Percentiles rank a stretch among this genome's conserved stretches.
Evolutionary conservation across 30 jellyfish, hydroid and myxozoan genomes (phyloP).

Genomic region (Aurelia sp.): DNA sequence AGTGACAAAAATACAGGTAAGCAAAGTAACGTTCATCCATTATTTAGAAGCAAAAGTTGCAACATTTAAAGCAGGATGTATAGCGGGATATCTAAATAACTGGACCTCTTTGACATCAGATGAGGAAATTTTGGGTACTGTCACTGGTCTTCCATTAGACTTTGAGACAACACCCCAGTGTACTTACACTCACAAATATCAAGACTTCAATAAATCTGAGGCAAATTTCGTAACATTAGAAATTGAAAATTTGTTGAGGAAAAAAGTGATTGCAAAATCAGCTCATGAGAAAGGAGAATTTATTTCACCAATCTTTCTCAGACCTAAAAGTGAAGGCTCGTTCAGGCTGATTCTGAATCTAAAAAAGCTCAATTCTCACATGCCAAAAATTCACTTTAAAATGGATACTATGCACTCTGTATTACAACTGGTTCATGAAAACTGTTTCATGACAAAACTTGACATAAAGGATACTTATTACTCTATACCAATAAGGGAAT

Average conservation of each 20-base stretch:
- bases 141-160: slow-evolving; percentile 13
- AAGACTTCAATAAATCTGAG: too few relatives aligned
- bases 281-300: slow-evolving; percentile 31
- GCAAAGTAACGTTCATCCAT: background rate
- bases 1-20: background rate
- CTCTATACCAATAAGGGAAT: slow-evolving; percentile 17
- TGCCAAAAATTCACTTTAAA: slow-evolving; percentile 37
- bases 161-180: slow-evolving; percentile 7
- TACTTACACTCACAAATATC: background rate
- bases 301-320: slow-evolving; percentile 45
- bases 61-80: slow-evolving; percentile 46
- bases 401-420: slow-evolving; percentile 33
- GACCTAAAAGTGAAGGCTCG: slow-evolving; percentile 27
- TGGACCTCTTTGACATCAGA: slow-evolving; percentile 33
- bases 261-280: slow-evolving; percentile 10
- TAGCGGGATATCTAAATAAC: background rate
- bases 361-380: background rate
- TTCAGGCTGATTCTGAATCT: slow-evolving; percentile 35
- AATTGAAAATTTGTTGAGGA: background rate
- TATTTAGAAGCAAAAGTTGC: slow-evolving; percentile 7
- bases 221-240: background rate
- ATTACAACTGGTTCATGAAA: background rate
- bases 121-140: slow-evolving; percentile 9
- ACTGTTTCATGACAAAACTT: slow-evolving; percentile 9
- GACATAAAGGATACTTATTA: slow-evolving; percentile 58